Evolutionary conservation across 1,140 invertebrate genomes (phyloP), one percentile per base, ranked within the genome.

Genomic region (Doryteuthis pealeii): DNA sequence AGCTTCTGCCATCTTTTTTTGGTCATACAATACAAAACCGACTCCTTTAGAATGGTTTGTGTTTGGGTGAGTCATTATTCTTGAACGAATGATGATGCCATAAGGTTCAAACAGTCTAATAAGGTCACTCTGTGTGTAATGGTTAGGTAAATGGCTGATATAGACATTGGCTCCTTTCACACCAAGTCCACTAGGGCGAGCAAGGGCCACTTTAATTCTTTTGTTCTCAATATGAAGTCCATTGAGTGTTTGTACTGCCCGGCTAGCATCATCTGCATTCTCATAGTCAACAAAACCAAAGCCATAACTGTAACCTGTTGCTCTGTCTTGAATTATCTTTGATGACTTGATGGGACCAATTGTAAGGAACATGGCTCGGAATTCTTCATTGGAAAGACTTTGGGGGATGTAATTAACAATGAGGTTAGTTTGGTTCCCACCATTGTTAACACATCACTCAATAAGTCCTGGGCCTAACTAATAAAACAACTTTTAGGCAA

Each of bases 401-500:
- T 98, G 96, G 15, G 96, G 96, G 76, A 98, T 90, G 86, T 98
- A 98, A 89, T 98, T 98, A 79, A 98, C 93, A 76, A 98, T 98
- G 74, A 98, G 90, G 89, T 97, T 97, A 15, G 94, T 89, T 71
- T 75, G 71, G 70, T 67, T 80, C 54, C 68, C 68, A 8, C 77
- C 74, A 35, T 35, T 65, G 32, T 74, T n/a, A n/a, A n/a, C n/a
- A n/a, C n/a, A n/a, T n/a, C n/a, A n/a, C n/a, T n/a, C n/a, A n/a
- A n/a, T n/a, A n/a, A n/a, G n/a, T n/a, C n/a, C n/a, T n/a, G n/a
- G n/a, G n/a, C n/a, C n/a, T n/a, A n/a, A n/a, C n/a, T n/a, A n/a
- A n/a, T n/a, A n/a, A n/a, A n/a, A n/a, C n/a, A n/a, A n/a, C n/a
- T n/a, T n/a, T n/a, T n/a, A n/a, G n/a, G n/a, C n/a, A n/a, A n/a